phyloP scores from a whole-genome alignment of 2,888 invertebrate genomes.

The Formica aserva region DNA sequence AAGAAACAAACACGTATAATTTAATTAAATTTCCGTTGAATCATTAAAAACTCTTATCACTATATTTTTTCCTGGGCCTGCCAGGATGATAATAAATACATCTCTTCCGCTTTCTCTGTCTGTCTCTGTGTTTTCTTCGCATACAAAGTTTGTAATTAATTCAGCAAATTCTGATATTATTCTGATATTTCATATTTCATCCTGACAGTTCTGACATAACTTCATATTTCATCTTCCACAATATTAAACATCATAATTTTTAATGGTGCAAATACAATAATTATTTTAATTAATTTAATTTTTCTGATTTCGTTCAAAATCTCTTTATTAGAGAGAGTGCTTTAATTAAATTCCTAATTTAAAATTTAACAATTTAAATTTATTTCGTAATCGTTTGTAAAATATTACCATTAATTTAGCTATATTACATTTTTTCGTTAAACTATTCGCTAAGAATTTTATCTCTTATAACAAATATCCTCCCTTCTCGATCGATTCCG shows the following conservation, averaged over 20 bases:
- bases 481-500: neutral
- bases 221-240: neutral
- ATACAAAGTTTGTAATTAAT: conserved; percentile 47
- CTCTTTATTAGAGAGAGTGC: neutral
- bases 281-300: neutral
- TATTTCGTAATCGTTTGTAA: neutral
- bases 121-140: conserved; percentile 23
- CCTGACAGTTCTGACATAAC: neutral
- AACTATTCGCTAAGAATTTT: conserved; percentile 6
- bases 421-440: neutral
- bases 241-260: conserved; percentile 18
- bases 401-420: neutral
- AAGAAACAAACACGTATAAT: neutral
- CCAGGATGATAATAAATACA: conserved; percentile 20
- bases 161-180: conserved; percentile 29
- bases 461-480: neutral
- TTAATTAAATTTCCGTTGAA: conserved; percentile 10
- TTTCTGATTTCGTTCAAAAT: neutral
- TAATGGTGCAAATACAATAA: neutral
- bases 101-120: conserved; percentile 24
- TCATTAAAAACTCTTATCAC: neutral
- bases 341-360: conserved; percentile 7
- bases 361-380: neutral
- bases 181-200: conserved; percentile 38
- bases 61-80: conserved; percentile 3